Evolutionary conservation across 30 jellyfish, hydroid and myxozoan species (phyloP), one percentile per base, ranked within the genome.

Genomic region (Rhopilema esculentum): DNA sequence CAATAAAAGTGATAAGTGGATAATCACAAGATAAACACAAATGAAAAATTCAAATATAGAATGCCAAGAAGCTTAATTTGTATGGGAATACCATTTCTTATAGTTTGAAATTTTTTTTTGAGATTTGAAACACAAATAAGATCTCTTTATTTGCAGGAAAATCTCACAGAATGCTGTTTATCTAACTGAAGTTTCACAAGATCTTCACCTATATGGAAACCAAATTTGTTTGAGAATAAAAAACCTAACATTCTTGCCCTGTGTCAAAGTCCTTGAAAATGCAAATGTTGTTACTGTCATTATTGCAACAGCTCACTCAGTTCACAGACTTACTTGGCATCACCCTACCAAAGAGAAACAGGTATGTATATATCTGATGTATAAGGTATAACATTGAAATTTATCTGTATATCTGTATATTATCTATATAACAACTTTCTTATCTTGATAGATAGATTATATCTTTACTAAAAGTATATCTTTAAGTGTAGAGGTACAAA

Each of bases 311-410:
- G 51, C 91, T n/a, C 78, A 70, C 19, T 76, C 96, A 1, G 86
- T 93, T 29, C 94, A 71, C 61, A 66, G 91, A 49, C 83, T 93
- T 7, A 28, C 67, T 20, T 85, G 91, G 72, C 84, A 49, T 26
- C 98, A 93, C 50, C 98, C 98, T 4, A 72, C 81, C 67, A 79
- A 76, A 19, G 89, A 82, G 17, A 87, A 52, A 62, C 88, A 87
- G 91, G 98, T 92, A 82, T 49, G 82, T 0, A 0, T 69, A 25
- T n/a, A 40, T 30, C 0, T 22, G 50, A 66, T 24, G 22, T n/a
- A n/a, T n/a, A n/a, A n/a, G n/a, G n/a, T n/a, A n/a, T n/a, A n/a
- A n/a, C n/a, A n/a, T n/a, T n/a, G n/a, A n/a, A n/a, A n/a, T n/a
- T n/a, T n/a, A n/a, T n/a, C n/a, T n/a, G n/a, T n/a, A n/a, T n/a